Base-by-base conservation (phyloP, 2,797 vertebrate genomes). In the Pseudochromis fuscus region DNA sequence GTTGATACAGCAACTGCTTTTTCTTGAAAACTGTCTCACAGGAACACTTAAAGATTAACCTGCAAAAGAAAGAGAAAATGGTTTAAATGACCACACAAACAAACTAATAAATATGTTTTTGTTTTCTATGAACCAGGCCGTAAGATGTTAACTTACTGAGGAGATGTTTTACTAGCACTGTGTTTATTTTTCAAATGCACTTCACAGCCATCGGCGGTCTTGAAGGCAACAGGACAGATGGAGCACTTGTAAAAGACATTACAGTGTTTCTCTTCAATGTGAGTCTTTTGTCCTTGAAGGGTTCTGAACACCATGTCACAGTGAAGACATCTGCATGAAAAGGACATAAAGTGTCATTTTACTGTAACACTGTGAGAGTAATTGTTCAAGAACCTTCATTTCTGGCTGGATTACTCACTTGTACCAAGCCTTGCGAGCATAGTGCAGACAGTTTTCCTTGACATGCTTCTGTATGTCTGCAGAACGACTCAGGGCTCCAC, bases 361-460 rank as follows among this genome's bases (percentile, higher is more conserved):
- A 27, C 8, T 61, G 4, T 16, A 30, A 27, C 12, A 19, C 4
- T 46, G 23, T 1, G 16, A 49, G 24, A 19, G n/a, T 49, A 13
- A 19, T 52, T 50, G 27, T 21, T 38, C 15, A 52, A 0, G 0
- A n/a, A n/a, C 6, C 21, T 46, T 6, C 2, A 3, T 19, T 53
- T 25, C 24, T 15, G 45, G 13, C 25, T 18, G 4, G 21, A 28
- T 23, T 42, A 95, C 97, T 84, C 89, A 99, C 98, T 96, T 97
- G 95, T 96, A 96, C 82, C 96, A 97, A 21, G 96, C 95, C 91
- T 96, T 98, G 85, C 97, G 96, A 71, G 97, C 93, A 50, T 97
- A 99, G 84, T 99, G 98, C 79, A 99, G 95, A 87, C 98, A 99
- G 86, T 98, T 98, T 86, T 98, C 96, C 85, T 95, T 97, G 75